phyloP scores from a whole-genome alignment of 2,888 invertebrate species.

The Cancer borealis region DNA sequence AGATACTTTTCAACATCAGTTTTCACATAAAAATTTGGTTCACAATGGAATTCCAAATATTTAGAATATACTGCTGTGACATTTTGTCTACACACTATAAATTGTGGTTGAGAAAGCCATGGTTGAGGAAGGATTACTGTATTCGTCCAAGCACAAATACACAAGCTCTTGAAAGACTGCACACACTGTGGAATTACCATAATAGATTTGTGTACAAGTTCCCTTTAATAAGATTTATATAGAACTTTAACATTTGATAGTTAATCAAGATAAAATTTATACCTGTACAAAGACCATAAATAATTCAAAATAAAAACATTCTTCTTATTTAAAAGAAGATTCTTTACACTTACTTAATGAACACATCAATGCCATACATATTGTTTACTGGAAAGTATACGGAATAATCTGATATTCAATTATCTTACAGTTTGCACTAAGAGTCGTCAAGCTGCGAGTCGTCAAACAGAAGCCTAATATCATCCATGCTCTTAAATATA shows the following conservation, averaged over 20 bases:
- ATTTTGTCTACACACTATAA: neutral
- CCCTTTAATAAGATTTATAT: conserved; percentile 21
- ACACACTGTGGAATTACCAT: conserved; percentile 28
- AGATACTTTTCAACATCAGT: too few relatives aligned
- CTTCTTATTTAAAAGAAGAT: neutral
- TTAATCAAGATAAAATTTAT: neutral
- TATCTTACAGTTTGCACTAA: conserved; percentile 31
- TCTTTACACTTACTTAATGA: conserved; percentile 13
- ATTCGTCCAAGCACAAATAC: neutral
- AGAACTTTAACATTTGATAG: neutral
- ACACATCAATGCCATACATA: conserved; percentile 37
- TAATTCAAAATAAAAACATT: neutral
- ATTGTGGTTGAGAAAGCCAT: neutral
- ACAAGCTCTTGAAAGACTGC: conserved; percentile 12
- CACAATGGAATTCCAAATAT: too few relatives aligned
- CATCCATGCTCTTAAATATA: conserved; percentile 80
- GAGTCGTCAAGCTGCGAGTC: conserved; percentile 58
- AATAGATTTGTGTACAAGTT: neutral
- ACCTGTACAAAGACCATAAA: neutral
- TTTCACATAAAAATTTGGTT: too few relatives aligned
- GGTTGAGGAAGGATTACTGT: neutral
- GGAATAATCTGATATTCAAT: neutral
- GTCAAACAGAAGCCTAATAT: conserved; percentile 80
- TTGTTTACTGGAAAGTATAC: neutral
- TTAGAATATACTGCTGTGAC: too few relatives aligned